phyloP scores from a whole-genome alignment of 2,888 invertebrate genomes.

The Drosophila seclusa region DNA sequence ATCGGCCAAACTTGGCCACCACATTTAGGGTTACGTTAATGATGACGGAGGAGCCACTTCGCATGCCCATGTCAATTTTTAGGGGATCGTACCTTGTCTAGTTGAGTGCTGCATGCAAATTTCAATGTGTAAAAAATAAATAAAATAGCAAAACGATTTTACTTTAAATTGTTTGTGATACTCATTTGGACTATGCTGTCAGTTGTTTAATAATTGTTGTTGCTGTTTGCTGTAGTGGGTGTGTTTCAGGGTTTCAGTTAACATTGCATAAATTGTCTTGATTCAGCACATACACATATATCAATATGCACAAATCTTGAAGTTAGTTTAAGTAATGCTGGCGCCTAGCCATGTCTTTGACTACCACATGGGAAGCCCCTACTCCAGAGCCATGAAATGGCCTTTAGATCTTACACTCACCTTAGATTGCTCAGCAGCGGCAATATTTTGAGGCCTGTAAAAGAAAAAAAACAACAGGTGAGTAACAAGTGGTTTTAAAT shows the following conservation, averaged over 20 bases:
- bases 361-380: slow-evolving; percentile 1
- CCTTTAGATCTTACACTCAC: slow-evolving; percentile 86
- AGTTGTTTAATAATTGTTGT: slow-evolving; percentile 15
- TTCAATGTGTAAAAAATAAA: slow-evolving; percentile 27
- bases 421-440: slow-evolving; percentile 94
- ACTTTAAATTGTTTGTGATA: slow-evolving; percentile 72
- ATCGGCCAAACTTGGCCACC: slow-evolving; percentile 45
- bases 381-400: background rate
- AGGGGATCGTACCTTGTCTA: slow-evolving; percentile 54
- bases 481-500: slow-evolving; percentile 34
- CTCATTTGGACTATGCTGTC: slow-evolving; percentile 55
- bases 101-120: slow-evolving; percentile 59
- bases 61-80: slow-evolving; percentile 46
- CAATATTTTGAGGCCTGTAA: slow-evolving; percentile 94
- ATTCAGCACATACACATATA: slow-evolving; percentile 22
- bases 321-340: slow-evolving; percentile 9
- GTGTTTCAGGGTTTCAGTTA: slow-evolving; percentile 71
- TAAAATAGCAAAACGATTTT: slow-evolving; percentile 40
- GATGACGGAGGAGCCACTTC: slow-evolving; percentile 22
- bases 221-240: slow-evolving; percentile 54
- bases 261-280: slow-evolving; percentile 52
- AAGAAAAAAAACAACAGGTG: slow-evolving; percentile 69
- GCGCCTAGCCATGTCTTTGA: slow-evolving; percentile 21
- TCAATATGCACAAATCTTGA: slow-evolving; percentile 30
- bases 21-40: slow-evolving; percentile 48